A percentile compares a stretch with the other conserved stretches of the same genome.
Conservation (phyloP, 92 coral and sea anemone species). For the Blastomussa wellsi region DNA sequence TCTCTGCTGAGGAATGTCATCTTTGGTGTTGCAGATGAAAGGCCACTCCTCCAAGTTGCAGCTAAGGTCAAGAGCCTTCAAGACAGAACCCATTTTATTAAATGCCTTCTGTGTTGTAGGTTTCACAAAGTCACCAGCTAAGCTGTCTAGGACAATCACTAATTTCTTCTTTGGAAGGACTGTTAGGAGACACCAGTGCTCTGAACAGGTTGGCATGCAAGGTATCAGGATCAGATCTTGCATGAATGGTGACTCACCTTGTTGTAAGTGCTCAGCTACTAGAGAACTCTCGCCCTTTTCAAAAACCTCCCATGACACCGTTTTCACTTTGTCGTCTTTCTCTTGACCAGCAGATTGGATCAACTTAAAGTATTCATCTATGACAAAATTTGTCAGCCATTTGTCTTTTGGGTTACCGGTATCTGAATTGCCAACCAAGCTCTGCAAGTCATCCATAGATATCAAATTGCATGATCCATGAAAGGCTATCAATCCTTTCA, state of each 20-base stretch:
- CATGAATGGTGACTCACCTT: conserved; percentile 19
- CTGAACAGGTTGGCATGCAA: conserved; percentile 48
- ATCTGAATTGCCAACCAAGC: neutral
- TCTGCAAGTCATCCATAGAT: neutral
- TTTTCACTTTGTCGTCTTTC: conserved; percentile 34
- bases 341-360: conserved; percentile 43
- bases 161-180: conserved; percentile 62
- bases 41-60: too few species aligned
- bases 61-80: too few species aligned
- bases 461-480: conserved; percentile 4
- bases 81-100: too few species aligned
- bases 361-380: conserved; percentile 58
- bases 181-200: conserved; percentile 66
- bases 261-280: conserved; percentile 31
- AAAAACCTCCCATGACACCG: conserved; percentile 59
- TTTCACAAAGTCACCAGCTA: conserved; percentile 62
- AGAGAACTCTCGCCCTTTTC: conserved; percentile 43
- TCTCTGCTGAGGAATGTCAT: too few species aligned
- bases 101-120: too few species aligned
- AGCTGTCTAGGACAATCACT: conserved; percentile 52
- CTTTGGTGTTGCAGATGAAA: too few species aligned
- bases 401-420: neutral
- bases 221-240: conserved; percentile 60
- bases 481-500: neutral
- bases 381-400: conserved; percentile 56